Evolutionary conservation across 2,113 vertebrate genomes (phyloP).

Genomic region (Andinoacara biseriatus): DNA sequence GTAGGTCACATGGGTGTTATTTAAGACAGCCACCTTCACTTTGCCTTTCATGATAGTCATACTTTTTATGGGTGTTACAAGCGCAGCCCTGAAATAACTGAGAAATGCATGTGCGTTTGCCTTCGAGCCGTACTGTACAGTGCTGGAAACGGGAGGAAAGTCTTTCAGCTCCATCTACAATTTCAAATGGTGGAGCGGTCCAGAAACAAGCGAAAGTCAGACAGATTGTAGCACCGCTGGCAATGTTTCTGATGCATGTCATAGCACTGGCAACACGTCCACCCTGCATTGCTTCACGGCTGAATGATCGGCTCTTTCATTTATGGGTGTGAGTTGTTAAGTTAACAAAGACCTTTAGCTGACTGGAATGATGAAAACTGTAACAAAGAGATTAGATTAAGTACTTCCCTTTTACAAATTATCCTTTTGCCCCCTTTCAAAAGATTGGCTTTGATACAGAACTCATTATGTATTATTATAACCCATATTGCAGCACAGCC

Average conservation of each 20-base stretch:
- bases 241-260: constrained; percentile 51
- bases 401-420: constrained; percentile 48
- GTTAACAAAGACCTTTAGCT: constrained; percentile 60
- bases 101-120: neutral
- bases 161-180: constrained; percentile 21
- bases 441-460: constrained; percentile 32
- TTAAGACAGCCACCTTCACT: constrained; percentile 52
- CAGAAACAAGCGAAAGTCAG: constrained; percentile 47
- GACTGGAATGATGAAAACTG: constrained; percentile 45
- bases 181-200: constrained; percentile 38
- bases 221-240: constrained; percentile 39
- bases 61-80: constrained; percentile 27
- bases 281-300: constrained; percentile 44
- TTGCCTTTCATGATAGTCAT: constrained; percentile 42
- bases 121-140: neutral
- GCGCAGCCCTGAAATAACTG: constrained; percentile 14
- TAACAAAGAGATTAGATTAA: constrained; percentile 59
- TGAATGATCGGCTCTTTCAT: constrained; percentile 55
- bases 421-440: constrained; percentile 28
- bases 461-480: constrained; percentile 15
- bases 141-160: constrained; percentile 28
- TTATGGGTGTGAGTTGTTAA: constrained; percentile 62
- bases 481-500: neutral
- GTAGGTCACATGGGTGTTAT: constrained; percentile 63
- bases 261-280: constrained; percentile 46